Evolutionary conservation across 2,797 vertebrate genomes (phyloP), one percentile per base, ranked within the genome.

Genomic region (Oryzias sinensis): DNA sequence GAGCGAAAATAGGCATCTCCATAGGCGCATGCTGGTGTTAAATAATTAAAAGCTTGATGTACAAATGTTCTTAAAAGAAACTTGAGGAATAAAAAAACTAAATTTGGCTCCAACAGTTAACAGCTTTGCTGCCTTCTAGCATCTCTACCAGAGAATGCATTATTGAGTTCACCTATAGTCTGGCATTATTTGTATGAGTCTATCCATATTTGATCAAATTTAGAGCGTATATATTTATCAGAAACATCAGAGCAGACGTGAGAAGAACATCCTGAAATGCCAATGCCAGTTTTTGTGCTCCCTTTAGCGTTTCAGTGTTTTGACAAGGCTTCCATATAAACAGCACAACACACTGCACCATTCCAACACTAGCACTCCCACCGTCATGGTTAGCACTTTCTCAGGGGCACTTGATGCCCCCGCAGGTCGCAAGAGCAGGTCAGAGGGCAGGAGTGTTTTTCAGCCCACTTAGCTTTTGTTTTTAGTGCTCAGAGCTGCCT

Each of bases 351-450:
- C 53, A 4, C 43, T 9, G 24, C 46, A 51, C 18, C 1, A 9
- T 43, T 13, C 20, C 55, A 52, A 6, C 5, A 9, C 14, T 0
- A 42, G 18, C 17, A 0, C 54, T 56, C 65, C 54, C 18, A 4
- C 1, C 29, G 53, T 49, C 53, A 24, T 68, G 3, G 43, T 84
- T 70, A 62, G 59, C 59, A 6, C 49, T 47, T 43, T 53, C 47
- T 50, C 29, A 64, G 53, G 49, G 58, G 47, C 51, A 24, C 41
- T 27, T 0, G 5, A 59, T 59, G 44, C 49, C 62, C 45, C 2
- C 15, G 37, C 14, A 0, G 57, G 68, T 76, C 61, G 49, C 49
- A 55, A 66, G 44, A 72, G 43, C 7, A 0, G 68, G 65, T 80
- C 80, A 74, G 27, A 62, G 67, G 53, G 15, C 54, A 2, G 0